These are phyloP conservation scores for Chrysolophus pictus DNA, from an alignment of 2,797 vertebrate species.

Conservation along the genomic window DNA sequence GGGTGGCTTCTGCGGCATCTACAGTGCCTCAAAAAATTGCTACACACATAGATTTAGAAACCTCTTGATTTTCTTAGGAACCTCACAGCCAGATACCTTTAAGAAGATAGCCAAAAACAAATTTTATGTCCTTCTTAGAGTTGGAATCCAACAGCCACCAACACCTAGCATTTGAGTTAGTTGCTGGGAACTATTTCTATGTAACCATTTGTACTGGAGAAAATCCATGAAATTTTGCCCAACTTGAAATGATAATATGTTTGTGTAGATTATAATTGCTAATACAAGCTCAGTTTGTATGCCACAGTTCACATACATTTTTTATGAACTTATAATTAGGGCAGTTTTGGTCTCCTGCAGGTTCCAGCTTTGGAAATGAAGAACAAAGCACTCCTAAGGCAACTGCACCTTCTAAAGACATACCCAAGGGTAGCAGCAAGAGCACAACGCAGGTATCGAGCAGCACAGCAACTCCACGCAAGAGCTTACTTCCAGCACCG, in stretches of 20 bases:
- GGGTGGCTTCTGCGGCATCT: not conserved
- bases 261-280: not conserved
- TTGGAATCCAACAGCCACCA: not conserved
- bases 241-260: not conserved
- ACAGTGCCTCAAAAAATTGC: not conserved
- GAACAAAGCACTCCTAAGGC: constrained; percentile 79
- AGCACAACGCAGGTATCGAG: constrained; percentile 72
- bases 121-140: not conserved
- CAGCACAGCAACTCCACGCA: constrained; percentile 79
- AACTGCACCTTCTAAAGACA: constrained; percentile 76
- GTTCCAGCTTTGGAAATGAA: constrained; percentile 83
- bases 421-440: constrained; percentile 75
- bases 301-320: constrained; percentile 55
- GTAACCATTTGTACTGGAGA: not conserved
- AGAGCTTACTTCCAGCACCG: constrained; percentile 86
- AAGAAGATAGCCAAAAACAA: not conserved
- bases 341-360: constrained; percentile 72
- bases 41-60: not conserved
- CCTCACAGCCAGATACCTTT: not conserved
- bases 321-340: constrained; percentile 73
- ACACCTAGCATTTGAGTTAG: not conserved
- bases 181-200: not conserved
- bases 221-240: not conserved
- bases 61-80: not conserved
- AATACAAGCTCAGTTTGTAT: not conserved